These are phyloP conservation scores for Trachelus tabidus DNA, from an alignment of 2,888 invertebrate genomes.

Conservation along the genomic window DNA sequence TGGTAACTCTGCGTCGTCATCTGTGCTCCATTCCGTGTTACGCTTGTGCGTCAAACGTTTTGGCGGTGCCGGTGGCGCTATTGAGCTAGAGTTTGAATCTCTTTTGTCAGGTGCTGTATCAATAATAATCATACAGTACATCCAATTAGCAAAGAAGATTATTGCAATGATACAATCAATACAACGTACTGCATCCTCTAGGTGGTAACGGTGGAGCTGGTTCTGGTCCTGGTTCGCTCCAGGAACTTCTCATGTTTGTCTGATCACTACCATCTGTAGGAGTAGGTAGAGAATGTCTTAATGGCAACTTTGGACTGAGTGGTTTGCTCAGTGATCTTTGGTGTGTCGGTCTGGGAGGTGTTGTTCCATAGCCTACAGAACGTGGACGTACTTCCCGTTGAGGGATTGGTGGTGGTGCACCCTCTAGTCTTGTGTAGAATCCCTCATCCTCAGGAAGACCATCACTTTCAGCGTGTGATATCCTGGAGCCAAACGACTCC, in stretches of 20 bases:
- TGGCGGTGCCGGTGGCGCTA: slow-evolving; percentile 67
- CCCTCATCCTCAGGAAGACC: slow-evolving; percentile 59
- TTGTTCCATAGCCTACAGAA: slow-evolving; percentile 70
- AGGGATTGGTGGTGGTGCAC: slow-evolving; percentile 71
- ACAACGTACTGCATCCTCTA: slow-evolving; percentile 75
- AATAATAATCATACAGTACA: slow-evolving; percentile 11
- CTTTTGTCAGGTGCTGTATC: slow-evolving; percentile 70
- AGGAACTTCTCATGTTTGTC: slow-evolving; percentile 68
- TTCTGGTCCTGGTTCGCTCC: slow-evolving; percentile 70
- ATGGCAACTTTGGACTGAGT: slow-evolving; percentile 68
- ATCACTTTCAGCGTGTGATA: slow-evolving; percentile 57
- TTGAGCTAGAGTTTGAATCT: slow-evolving; percentile 64
- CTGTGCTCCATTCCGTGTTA: slow-evolving; percentile 56
- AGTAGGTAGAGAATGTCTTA: slow-evolving; percentile 68
- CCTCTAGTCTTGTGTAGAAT: slow-evolving; percentile 60
- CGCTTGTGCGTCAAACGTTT: slow-evolving; percentile 62
- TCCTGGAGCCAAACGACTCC: slow-evolving; percentile 51
- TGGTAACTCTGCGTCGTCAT: slow-evolving; percentile 52
- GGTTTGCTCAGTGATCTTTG: slow-evolving; percentile 69
- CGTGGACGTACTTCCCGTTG: slow-evolving; percentile 71
- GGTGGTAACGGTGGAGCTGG: slow-evolving; percentile 86
- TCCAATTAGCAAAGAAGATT: background rate
- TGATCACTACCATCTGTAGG: slow-evolving; percentile 66
- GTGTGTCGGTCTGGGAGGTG: slow-evolving; percentile 63
- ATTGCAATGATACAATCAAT: background rate